Evolutionary conservation across 2,888 invertebrate genomes (phyloP).

Genomic region (Nephrotoma flavescens): DNA sequence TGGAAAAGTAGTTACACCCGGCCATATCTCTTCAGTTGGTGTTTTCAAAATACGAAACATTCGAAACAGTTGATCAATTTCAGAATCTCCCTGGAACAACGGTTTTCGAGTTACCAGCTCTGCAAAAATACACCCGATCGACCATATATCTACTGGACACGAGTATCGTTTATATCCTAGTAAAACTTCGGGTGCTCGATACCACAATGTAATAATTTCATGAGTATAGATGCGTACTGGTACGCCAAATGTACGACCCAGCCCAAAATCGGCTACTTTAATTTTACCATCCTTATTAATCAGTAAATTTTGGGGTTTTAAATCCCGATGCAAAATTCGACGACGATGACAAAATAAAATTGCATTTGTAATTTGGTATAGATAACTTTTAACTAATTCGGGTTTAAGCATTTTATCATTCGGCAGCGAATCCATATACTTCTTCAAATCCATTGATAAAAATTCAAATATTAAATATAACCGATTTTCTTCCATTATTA

Average conservation of each 20-base stretch:
- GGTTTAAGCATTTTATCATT: slow-evolving; percentile 66
- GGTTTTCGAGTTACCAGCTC: slow-evolving; percentile 92
- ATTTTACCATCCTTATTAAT: slow-evolving; percentile 83
- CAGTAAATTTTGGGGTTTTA: slow-evolving; percentile 93
- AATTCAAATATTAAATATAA: slow-evolving; percentile 94
- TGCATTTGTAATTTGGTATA: slow-evolving; percentile 72
- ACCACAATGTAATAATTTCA: slow-evolving; percentile 95
- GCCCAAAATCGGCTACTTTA: slow-evolving; percentile 97
- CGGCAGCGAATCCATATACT: slow-evolving; percentile 82
- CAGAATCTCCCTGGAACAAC: slow-evolving; percentile 94
- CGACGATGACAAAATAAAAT: slow-evolving; percentile 89
- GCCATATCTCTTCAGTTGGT: slow-evolving; percentile 91
- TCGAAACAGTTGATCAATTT: slow-evolving; percentile 94
- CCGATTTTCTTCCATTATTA: slow-evolving; percentile 85
- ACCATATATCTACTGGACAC: slow-evolving; percentile 95
- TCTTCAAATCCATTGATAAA: slow-evolving; percentile 91
- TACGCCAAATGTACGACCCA: slow-evolving; percentile 90
- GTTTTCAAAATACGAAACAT: slow-evolving; percentile 92
- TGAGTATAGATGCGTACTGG: slow-evolving; percentile 91
- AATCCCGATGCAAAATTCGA: slow-evolving; percentile 79
- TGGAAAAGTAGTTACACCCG: slow-evolving; percentile 78
- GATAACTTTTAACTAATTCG: slow-evolving; percentile 69
- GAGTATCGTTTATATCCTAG: slow-evolving; percentile 78
- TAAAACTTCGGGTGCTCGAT: slow-evolving; percentile 92
- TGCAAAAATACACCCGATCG: slow-evolving; percentile 92